Evolutionary conservation across 2,888 invertebrate genomes (phyloP), one percentile per base, ranked within the genome.

Genomic region (Brenthis hecate): DNA sequence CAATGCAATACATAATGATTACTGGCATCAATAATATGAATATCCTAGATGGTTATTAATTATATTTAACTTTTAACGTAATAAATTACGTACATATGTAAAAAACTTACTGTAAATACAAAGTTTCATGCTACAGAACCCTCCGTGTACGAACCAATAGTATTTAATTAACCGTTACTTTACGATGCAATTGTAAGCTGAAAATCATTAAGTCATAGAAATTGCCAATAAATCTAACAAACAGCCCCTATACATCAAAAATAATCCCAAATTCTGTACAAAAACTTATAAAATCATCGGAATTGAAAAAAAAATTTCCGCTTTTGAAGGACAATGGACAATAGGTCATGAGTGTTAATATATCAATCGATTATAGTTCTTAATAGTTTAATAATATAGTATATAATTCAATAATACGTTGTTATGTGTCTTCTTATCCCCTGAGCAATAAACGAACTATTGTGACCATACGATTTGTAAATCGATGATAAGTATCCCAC

Each of bases 381-480:
- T 80, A 76, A 70, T 75, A 68, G 62, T 74, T 51, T 1, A 4
- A 0, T 0, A 47, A 57, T 72, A 68, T 48, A 28, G 47, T 16
- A n/a, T 50, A 64, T 66, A 64, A 51, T 71, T 56, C 47, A 47
- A 23, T 53, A 47, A 58, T 62, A 6, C 13, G 36, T 48, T 65
- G 60, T 53, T 43, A 66, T 56, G 48, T 53, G 68, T 58, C 54
- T 68, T 56, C 57, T 47, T 64, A 54, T 50, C 83, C 86, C 84
- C 83, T 80, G 80, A 80, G 70, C 70, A 69, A 76, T 77, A 74
- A 76, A 73, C 74, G 75, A 74, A 67, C 81, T 79, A 84, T 84
- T 85, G 84, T 83, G 77, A 80, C 80, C 78, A 75, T 78, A 79
- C 80, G 79, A 85, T 85, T 87, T 85, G 81, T 87, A 83, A 87